Evolutionary conservation across 2,888 invertebrate species (phyloP).

Genomic region (Mimas tiliae): DNA sequence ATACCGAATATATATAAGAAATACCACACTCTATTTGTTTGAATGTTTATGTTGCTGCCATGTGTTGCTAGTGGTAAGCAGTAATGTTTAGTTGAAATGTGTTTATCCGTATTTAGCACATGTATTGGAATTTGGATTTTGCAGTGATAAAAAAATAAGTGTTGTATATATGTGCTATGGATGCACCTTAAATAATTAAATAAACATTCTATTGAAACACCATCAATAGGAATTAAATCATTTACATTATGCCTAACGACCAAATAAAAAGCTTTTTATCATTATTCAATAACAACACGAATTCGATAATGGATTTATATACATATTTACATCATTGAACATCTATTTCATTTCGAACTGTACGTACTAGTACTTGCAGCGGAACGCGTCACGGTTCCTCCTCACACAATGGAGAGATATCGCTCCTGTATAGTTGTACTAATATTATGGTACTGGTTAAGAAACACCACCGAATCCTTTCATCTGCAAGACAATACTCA

Average conservation of each 20-base stretch:
- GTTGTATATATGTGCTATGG: too few species aligned
- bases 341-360: background rate
- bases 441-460: background rate
- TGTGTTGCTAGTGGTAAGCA: too few species aligned
- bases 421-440: background rate
- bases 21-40: too few species aligned
- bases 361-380: background rate
- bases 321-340: background rate
- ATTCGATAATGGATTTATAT: background rate
- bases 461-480: background rate
- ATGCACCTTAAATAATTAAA: too few species aligned
- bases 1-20: too few species aligned
- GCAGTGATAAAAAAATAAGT: too few species aligned
- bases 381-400: background rate
- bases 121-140: too few species aligned
- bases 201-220: too few species aligned
- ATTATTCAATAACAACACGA: slow-evolving; percentile 9
- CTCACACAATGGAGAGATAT: background rate
- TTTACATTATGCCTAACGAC: background rate
- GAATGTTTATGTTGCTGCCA: too few species aligned
- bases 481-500: background rate
- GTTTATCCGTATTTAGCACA: too few species aligned
- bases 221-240: too few species aligned
- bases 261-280: slow-evolving; percentile 17
- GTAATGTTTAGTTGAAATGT: too few species aligned